Conservation (phyloP, 2,797 vertebrate species). For the Danio albolineatus region DNA sequence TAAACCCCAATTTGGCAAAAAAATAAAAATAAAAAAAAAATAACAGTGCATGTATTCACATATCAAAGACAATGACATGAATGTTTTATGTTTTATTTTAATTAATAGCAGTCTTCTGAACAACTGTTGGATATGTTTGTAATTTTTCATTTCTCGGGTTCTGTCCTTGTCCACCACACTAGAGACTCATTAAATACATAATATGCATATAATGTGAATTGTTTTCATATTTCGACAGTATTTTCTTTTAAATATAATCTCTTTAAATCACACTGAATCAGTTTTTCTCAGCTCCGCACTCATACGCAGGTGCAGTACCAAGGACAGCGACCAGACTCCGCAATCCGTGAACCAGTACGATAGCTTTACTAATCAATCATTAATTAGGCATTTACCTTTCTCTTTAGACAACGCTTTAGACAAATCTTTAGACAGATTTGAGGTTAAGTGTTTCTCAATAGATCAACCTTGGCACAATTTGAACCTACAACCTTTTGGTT, state of each 20-base stretch:
- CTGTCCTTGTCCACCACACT: too few species aligned
- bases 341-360: not conserved
- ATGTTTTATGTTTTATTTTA: too few species aligned
- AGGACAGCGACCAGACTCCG: slow-evolving; percentile 73
- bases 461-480: not conserved
- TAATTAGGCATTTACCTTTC: not conserved
- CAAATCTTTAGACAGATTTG: too few species aligned
- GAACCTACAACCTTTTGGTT: not conserved
- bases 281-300: not conserved
- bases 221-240: not conserved
- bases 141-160: too few species aligned
- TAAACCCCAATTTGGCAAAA: too few species aligned
- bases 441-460: not conserved
- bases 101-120: not conserved
- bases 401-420: too few species aligned
- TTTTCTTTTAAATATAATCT: not conserved
- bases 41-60: not conserved
- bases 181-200: too few species aligned
- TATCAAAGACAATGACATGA: too few species aligned
- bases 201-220: not conserved
- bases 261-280: not conserved
- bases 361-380: slow-evolving; percentile 2
- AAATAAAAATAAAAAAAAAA: too few species aligned
- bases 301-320: slow-evolving; percentile 71
- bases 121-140: not conserved